Base-by-base conservation (phyloP, 1,140 invertebrate genomes). In the Drosophila pandora region DNA sequence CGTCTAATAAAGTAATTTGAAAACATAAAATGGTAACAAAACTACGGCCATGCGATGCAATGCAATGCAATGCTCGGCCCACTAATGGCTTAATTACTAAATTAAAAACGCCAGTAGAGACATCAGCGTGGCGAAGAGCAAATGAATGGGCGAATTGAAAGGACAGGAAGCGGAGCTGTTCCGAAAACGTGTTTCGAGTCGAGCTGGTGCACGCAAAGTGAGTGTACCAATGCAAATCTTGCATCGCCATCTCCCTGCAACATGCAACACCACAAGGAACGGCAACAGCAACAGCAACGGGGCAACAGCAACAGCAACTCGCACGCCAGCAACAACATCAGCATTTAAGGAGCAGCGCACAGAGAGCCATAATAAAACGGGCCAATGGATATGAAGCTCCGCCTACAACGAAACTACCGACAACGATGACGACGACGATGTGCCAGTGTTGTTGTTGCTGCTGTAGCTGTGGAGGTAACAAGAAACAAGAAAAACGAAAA, bases 301-400 rank as follows among this genome's bases (percentile, higher is more conserved):
- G 32, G 8, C 45, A 48, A 22, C 41, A 50, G 39, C 49, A 53
- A 12, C 28, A 65, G 21, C 60, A 67, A 28, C 34, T 43, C 13
- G 17, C 41, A 43, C 41, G 41, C 13, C 17, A 50, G 32, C 60
- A 73, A 43, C 61, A 72, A 48, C 65, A 73, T 57, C 63, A 47
- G 39, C 73, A 73, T 59, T 57, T 55, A 60, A 78, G 60, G 56
- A 78, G 69, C 57, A 54, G 65, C 84, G 47, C 41, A 61, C 64
- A 78, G 81, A 87, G 82, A 79, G 79, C 75, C 83, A 88, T 83
- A 83, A 88, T 88, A 88, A 88, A 88, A 88, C 78, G 88, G 58
- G 78, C 88, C 88, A 90, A 90, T 90, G 88, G 80, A 79, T 88
- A 90, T 90, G 83, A 90, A 90, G 88, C 88, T 90, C 88, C 88